phyloP scores from a whole-genome alignment of 2,888 invertebrate genomes.

The Eupithecia abbreviata region DNA sequence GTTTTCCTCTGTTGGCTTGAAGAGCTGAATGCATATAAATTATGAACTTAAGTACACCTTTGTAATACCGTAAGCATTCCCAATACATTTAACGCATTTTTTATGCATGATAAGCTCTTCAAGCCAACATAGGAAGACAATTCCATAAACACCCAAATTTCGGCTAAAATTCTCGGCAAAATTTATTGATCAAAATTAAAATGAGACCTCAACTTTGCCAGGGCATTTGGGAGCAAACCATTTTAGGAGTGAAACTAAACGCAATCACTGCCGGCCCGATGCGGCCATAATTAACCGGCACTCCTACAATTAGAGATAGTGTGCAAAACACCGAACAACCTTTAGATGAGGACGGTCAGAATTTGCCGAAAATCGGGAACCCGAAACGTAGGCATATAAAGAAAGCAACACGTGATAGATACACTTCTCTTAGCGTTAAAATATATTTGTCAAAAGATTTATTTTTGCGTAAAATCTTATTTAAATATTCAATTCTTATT shows the following conservation, averaged over 20 bases:
- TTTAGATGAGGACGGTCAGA: constrained; percentile 19
- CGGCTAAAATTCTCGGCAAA: background rate
- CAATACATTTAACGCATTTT: background rate
- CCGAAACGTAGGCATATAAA: background rate
- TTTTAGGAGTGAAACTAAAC: constrained; percentile 33
- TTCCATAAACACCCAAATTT: background rate
- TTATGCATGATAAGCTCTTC: background rate
- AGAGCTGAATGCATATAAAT: background rate
- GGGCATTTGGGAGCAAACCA: constrained; percentile 20
- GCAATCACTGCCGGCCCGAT: constrained; percentile 35
- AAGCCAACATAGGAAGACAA: background rate
- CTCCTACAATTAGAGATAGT: constrained; percentile 40
- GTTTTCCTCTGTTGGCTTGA: background rate
- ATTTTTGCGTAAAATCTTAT: background rate
- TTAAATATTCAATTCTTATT: background rate
- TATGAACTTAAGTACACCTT: background rate
- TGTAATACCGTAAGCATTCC: background rate
- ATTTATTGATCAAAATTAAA: constrained; percentile 20
- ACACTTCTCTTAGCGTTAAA: background rate
- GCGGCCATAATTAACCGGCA: constrained; percentile 40
- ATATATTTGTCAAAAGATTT: background rate
- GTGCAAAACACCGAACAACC: constrained; percentile 39
- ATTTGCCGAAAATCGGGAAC: constrained; percentile 1
- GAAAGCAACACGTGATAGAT: background rate
- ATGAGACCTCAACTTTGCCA: constrained; percentile 18